Percentiles rank a stretch among this genome's conserved stretches.
Conservation (phyloP, 2,113 vertebrate genomes). For the Scomber japonicus region DNA sequence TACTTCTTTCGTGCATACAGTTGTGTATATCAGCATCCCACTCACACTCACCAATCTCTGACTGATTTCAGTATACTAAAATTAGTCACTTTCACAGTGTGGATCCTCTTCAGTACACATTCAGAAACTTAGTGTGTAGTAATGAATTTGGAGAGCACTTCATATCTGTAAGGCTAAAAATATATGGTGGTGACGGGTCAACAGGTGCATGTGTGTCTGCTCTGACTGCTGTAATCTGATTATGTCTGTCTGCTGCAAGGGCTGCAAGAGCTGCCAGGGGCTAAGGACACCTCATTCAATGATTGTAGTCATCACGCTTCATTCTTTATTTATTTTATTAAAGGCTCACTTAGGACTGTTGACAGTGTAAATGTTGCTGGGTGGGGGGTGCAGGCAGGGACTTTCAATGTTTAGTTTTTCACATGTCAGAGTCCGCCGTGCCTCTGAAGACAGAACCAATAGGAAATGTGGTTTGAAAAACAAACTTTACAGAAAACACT, state of each 20-base stretch:
- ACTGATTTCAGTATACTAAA: background rate
- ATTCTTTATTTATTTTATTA: background rate
- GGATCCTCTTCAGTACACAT: background rate
- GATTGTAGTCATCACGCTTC: background rate
- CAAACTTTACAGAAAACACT: too few species aligned
- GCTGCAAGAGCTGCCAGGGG: slow-evolving; percentile 1
- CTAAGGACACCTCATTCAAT: background rate
- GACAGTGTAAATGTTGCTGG: too few species aligned
- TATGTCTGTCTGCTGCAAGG: slow-evolving; percentile 66
- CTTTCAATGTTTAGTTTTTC: background rate
- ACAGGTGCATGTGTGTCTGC: slow-evolving; percentile 28
- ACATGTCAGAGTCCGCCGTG: background rate
- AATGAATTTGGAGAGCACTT: background rate
- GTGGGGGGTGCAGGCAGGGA: too few species aligned
- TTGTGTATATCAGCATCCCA: background rate
- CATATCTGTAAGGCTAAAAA: background rate
- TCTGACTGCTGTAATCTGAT: slow-evolving; percentile 75
- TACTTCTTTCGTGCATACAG: background rate
- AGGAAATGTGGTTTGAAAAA: too few species aligned
- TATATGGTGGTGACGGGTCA: background rate
- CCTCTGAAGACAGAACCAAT: background rate
- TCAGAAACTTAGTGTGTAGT: background rate
- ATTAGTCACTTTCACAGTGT: background rate
- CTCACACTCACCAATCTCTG: background rate
- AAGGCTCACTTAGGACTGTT: too few species aligned